These are phyloP conservation scores for Chloroceryle aenea DNA, from an alignment of 2,113 vertebrate genomes.

Conservation along the genomic window DNA sequence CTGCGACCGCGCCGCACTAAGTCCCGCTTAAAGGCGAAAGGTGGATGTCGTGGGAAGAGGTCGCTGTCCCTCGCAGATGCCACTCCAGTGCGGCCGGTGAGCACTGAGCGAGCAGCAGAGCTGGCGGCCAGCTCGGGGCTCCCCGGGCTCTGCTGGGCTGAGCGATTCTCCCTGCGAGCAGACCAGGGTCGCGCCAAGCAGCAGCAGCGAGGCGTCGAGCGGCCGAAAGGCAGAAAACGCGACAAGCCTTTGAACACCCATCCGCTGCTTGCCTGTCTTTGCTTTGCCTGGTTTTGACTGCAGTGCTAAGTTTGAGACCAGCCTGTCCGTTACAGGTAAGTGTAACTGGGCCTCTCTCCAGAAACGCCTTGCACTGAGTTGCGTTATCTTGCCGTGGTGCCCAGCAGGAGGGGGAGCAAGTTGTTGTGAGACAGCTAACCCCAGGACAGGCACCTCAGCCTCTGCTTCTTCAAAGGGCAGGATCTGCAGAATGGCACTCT, in stretches of 20 bases:
- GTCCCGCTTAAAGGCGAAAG: neutral
- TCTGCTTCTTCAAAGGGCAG: neutral
- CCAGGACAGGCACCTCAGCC: neutral
- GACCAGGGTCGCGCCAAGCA: neutral
- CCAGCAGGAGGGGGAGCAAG: neutral
- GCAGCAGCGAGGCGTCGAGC: neutral
- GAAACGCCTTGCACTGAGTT: neutral
- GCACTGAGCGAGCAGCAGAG: neutral
- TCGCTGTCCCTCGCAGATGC: neutral
- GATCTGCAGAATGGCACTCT: neutral
- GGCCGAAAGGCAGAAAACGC: neutral
- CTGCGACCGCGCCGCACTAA: rapidly evolving
- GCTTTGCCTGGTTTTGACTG: neutral
- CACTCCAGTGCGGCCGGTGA: neutral
- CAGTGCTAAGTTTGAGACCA: neutral
- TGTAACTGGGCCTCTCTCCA: neutral
- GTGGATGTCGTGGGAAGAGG: neutral
- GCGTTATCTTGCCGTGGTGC: neutral
- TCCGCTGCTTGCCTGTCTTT: neutral
- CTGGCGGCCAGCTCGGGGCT: neutral
- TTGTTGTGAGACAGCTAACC: neutral
- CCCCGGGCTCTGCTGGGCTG: neutral
- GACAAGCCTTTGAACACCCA: neutral
- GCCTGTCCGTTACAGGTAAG: neutral
- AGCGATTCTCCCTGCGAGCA: rapidly evolving